Conservation (phyloP, 1,140 invertebrate species). For the Stratiolaelaps scimitus region DNA sequence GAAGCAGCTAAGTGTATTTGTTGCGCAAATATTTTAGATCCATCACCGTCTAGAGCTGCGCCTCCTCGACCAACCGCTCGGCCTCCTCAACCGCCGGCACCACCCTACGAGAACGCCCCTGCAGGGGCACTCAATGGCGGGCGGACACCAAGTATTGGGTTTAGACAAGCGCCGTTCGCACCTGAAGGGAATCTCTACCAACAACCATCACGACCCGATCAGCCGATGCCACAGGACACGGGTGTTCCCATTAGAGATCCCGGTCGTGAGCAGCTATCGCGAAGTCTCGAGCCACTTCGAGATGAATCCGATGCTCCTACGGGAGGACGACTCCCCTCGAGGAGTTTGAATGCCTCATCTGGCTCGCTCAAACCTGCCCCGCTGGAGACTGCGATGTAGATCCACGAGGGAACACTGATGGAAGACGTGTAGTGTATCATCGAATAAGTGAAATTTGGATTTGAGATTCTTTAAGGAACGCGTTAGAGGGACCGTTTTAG, state of each 20-base stretch:
- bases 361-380: slow-evolving; percentile 14
- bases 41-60: not conserved
- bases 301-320: not conserved
- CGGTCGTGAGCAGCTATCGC: not conserved
- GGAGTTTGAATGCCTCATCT: slow-evolving; percentile 17
- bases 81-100: slow-evolving; percentile 11
- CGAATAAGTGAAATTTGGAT: too few relatives aligned
- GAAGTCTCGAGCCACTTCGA: slow-evolving; percentile 6
- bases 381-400: slow-evolving; percentile 23
- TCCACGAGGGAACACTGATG: too few relatives aligned
- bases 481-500: too few relatives aligned
- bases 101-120: slow-evolving; percentile 11
- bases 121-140: not conserved
- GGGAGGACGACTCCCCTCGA: slow-evolving; percentile 22
- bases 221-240: slow-evolving; percentile 12
- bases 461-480: too few relatives aligned
- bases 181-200: too few relatives aligned
- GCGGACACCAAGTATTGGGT: too few relatives aligned
- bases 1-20: too few relatives aligned
- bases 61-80: slow-evolving; percentile 16
- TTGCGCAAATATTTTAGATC: not conserved
- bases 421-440: too few relatives aligned
- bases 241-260: too few relatives aligned
- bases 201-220: slow-evolving; percentile 12
- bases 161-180: too few relatives aligned